Evolutionary conservation across 2,113 vertebrate species (phyloP), one percentile per base, ranked within the genome.

Genomic region (Lepus timidus): DNA sequence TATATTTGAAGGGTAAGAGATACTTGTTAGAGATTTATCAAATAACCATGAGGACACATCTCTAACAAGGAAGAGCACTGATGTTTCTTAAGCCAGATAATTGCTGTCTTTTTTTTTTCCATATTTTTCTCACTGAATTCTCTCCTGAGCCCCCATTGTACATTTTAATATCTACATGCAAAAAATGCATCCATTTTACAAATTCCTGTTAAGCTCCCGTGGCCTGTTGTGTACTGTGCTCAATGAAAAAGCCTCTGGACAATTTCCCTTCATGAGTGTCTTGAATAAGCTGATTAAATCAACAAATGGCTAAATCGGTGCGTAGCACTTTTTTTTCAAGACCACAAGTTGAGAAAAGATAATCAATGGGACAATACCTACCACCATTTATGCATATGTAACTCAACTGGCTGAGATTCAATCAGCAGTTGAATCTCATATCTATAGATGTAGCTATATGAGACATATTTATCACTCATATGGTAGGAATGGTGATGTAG

Each of bases 221-320:
- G 2, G 2, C 0, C 0, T n/a, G 20, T 29, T 12, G 0, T 6
- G 29, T 51, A 13, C 0, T 0, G 2, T 4, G 1, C 16, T 36
- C 10, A 11, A 1, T 22, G 39, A 23, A 11, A 1, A 23, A 12
- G 16, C 11, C 22, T n/a, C 44, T 4, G 6, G 0, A 7, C 7
- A 2, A 10, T 31, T 9, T 9, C 17, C 6, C n/a, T 29, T 17
- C 25, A 6, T 0, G 0, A 36, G 52, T 16, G 20, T 93, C 31
- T 23, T 16, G n/a, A 22, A 19, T 31, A 33, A 36, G n/a, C 1
- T 10, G 4, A 17, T 12, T 17, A 7, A 31, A 33, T 9, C 22
- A 23, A 27, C 1, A 8, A 2, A 55, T 61, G 19, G 20, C 55
- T 58, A 20, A 58, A 19, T 58, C 3, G 13, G 19, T 44, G 44